These are phyloP conservation scores for Neoniphon sammara DNA, from an alignment of 2,797 vertebrate species.

Conservation along the genomic window DNA sequence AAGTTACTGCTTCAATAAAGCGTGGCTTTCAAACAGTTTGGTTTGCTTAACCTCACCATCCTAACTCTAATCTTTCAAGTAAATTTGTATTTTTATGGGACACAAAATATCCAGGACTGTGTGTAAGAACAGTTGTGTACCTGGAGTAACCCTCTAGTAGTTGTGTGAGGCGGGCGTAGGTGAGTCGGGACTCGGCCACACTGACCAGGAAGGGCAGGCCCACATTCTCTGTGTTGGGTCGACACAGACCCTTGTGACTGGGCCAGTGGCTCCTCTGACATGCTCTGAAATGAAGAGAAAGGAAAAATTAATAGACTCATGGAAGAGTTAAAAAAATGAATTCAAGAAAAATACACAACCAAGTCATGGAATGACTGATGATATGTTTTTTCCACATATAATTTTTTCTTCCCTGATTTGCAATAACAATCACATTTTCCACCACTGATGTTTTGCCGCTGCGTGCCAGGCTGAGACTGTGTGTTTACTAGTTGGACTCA, in stretches of 20 bases:
- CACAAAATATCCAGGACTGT: too few relatives aligned
- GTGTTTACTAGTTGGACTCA: slow-evolving; percentile 77
- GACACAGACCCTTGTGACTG: slow-evolving; percentile 90
- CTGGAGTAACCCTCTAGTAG: slow-evolving; percentile 95
- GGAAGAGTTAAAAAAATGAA: background rate
- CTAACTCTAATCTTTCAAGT: background rate
- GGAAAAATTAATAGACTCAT: background rate
- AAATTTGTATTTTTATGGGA: background rate
- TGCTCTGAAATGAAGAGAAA: slow-evolving; percentile 74
- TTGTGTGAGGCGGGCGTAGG: slow-evolving; percentile 90
- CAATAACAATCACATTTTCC: background rate
- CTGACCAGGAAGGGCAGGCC: slow-evolving; percentile 96
- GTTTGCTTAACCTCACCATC: background rate
- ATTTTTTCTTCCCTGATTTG: background rate
- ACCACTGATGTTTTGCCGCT: background rate
- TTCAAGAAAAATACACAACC: background rate
- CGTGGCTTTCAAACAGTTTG: background rate
- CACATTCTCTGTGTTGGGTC: slow-evolving; percentile 89
- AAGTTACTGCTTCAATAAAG: background rate
- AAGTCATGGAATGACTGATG: background rate
- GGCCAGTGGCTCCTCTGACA: slow-evolving; percentile 98
- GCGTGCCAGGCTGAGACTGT: too few relatives aligned
- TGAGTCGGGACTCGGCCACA: slow-evolving; percentile 92
- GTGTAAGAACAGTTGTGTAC: slow-evolving; percentile 71
- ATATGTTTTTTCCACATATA: background rate